These are phyloP conservation scores for Melopsittacus undulatus DNA, from an alignment of 2,797 vertebrate species.

Conservation along the genomic window DNA sequence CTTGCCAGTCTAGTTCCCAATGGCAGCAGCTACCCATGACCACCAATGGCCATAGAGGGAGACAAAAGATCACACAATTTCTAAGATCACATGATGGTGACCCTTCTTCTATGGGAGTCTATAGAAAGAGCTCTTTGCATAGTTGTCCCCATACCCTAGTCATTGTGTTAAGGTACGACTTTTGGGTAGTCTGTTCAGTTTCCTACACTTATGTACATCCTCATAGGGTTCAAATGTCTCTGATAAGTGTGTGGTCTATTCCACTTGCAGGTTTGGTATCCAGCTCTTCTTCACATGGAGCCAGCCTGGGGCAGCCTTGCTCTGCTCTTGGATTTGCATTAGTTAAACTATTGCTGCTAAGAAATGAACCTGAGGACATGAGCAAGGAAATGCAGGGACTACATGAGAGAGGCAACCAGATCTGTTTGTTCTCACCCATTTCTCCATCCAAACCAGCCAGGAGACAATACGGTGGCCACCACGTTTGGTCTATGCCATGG, in stretches of 20 bases:
- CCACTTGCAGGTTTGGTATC: neutral
- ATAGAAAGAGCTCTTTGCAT: neutral
- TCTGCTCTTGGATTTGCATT: neutral
- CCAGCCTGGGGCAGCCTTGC: accelerated
- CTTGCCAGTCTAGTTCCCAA: neutral
- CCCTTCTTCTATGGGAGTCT: neutral
- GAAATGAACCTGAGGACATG: neutral
- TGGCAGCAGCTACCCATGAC: neutral
- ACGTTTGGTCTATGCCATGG: neutral
- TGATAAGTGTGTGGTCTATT: neutral
- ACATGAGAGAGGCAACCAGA: neutral
- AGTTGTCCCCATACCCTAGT: neutral
- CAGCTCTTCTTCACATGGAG: neutral
- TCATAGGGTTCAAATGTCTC: neutral
- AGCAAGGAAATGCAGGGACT: neutral
- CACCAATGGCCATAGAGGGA: neutral
- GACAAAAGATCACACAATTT: neutral
- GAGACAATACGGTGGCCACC: neutral
- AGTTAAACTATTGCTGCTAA: neutral
- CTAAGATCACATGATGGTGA: neutral
- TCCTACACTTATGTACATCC: neutral
- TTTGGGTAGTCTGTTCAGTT: neutral
- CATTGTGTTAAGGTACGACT: neutral
- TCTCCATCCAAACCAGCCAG: neutral
- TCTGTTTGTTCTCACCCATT: neutral